phyloP scores from a whole-genome alignment of 2,797 vertebrate genomes.

The Myiotriccus ornatus region DNA sequence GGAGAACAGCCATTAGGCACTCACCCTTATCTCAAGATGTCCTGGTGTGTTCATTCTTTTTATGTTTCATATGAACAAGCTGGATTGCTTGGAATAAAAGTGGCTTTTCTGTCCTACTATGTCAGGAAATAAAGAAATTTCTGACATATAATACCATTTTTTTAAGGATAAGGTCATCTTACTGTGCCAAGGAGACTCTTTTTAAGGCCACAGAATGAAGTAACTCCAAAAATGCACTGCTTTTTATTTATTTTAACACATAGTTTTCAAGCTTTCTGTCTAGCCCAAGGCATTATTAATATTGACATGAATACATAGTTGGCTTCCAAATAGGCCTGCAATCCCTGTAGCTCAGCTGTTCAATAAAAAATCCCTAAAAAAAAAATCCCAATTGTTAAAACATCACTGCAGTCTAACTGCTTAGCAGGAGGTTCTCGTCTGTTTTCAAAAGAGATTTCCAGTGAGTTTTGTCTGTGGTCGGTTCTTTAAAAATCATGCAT shows the following conservation, averaged over 20 bases:
- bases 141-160: neutral
- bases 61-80: neutral
- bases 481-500: neutral
- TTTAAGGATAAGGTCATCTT: neutral
- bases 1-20: neutral
- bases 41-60: neutral
- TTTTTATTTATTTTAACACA: constrained; percentile 32
- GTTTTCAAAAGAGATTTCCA: constrained; percentile 11
- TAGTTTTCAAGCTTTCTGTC: constrained; percentile 10
- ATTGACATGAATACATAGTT: neutral
- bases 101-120: neutral
- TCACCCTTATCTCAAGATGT: neutral
- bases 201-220: constrained; percentile 5
- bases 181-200: neutral
- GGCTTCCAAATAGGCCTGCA: neutral
- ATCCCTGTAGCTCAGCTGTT: neutral
- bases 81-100: neutral
- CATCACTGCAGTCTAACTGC: neutral
- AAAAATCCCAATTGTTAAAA: neutral
- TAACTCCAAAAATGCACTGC: neutral
- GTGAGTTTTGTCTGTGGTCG: neutral
- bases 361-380: neutral
- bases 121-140: constrained; percentile 18
- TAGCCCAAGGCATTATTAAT: constrained; percentile 2
- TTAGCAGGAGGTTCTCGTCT: neutral